phyloP scores from a whole-genome alignment of 2,888 invertebrate genomes.

The Boloria euphrosyne region DNA sequence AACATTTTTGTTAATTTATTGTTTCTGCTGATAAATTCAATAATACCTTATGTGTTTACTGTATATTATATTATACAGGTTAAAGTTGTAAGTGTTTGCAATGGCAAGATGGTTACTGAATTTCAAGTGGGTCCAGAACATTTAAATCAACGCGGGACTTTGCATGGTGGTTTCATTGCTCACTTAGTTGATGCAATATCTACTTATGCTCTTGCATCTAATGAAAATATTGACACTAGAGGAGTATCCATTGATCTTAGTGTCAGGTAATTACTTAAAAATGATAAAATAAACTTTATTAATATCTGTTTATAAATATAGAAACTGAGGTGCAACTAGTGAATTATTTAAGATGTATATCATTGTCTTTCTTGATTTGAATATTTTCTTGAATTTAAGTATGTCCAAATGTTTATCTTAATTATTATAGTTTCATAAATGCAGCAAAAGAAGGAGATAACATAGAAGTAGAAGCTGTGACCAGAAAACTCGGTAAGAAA shows the following conservation, averaged over 20 bases:
- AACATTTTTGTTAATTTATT: too few species aligned
- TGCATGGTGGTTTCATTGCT: conserved; percentile 94
- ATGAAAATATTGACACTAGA: conserved; percentile 81
- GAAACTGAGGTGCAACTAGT: too few species aligned
- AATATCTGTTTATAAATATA: too few species aligned
- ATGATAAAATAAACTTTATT: background rate
- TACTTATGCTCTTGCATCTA: conserved; percentile 89
- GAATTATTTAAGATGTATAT: too few species aligned
- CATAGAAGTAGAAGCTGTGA: conserved; percentile 89
- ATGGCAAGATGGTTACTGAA: conserved; percentile 89
- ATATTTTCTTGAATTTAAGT: too few species aligned
- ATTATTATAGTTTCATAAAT: conserved; percentile 86
- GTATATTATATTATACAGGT: conserved; percentile 53
- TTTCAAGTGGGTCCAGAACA: conserved; percentile 88
- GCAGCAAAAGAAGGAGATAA: conserved; percentile 90
- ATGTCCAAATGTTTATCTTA: background rate
- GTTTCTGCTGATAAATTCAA: background rate
- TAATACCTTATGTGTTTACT: background rate
- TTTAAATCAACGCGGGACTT: conserved; percentile 86
- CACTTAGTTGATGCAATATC: conserved; percentile 88
- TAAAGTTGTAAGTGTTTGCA: conserved; percentile 78
- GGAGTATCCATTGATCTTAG: conserved; percentile 93
- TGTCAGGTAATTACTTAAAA: conserved; percentile 83
- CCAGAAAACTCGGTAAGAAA: conserved; percentile 88
- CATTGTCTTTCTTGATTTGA: too few species aligned